Conservation (phyloP, 2,797 vertebrate genomes). For the Amazona ochrocephala region DNA sequence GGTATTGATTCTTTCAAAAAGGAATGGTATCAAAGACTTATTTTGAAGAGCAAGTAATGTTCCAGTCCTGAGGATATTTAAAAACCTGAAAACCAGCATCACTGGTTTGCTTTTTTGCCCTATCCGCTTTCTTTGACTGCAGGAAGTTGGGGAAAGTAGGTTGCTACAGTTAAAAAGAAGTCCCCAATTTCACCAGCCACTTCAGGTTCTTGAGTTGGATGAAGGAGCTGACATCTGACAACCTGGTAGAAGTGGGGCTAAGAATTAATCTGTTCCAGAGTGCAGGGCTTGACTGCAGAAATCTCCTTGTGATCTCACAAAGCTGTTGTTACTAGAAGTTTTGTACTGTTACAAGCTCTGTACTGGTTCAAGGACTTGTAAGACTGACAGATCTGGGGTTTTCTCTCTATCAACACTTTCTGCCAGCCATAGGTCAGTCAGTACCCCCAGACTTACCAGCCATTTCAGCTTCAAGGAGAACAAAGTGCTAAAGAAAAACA, state of each 20-base stretch:
- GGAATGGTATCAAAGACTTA: background rate
- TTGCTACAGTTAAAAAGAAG: background rate
- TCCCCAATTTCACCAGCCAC: background rate
- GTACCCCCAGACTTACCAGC: conserved; percentile 80
- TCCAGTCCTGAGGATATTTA: background rate
- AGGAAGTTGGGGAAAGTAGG: background rate
- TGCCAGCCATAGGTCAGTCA: background rate
- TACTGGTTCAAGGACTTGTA: background rate
- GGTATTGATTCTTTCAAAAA: background rate
- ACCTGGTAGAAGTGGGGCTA: background rate
- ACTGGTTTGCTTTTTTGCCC: background rate
- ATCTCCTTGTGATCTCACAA: background rate
- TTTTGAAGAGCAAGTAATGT: background rate
- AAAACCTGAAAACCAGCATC: background rate
- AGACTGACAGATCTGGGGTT: background rate
- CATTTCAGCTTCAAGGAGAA: conserved; percentile 88
- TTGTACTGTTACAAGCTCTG: background rate
- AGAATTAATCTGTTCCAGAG: background rate
- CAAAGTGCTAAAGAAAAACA: conserved; percentile 88
- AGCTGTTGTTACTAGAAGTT: background rate
- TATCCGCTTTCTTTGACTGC: background rate
- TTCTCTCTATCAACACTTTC: background rate
- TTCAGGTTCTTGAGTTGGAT: background rate
- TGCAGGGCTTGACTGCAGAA: background rate
- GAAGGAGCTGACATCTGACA: background rate